A percentile compares a stretch with the other conserved stretches of the same genome.
Conservation (phyloP, 2,113 vertebrate species). For the Mellivora capensis region DNA sequence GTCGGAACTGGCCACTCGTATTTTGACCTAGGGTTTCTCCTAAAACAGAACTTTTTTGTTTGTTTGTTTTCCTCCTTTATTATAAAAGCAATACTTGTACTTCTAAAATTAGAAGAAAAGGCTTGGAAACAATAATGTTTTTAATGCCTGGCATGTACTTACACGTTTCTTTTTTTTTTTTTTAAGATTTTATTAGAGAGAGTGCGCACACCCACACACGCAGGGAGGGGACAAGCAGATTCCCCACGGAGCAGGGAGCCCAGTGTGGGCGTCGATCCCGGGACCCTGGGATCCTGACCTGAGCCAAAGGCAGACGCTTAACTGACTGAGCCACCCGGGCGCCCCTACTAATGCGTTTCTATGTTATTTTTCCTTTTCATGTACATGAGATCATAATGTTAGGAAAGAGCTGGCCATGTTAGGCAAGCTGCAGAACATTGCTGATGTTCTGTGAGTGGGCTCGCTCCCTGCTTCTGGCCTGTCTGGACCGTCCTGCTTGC, state of each 20-base stretch:
- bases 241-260: too few species aligned
- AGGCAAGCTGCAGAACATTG: accelerated
- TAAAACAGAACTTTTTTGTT: neutral
- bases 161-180: neutral
- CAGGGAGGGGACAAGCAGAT: neutral
- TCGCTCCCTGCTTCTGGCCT: neutral
- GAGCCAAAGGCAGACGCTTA: too few species aligned
- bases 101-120: neutral
- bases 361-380: neutral
- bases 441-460: neutral
- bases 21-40: neutral
- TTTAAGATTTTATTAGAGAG: neutral
- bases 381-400: neutral
- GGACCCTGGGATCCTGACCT: too few species aligned
- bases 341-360: neutral
- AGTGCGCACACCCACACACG: accelerated
- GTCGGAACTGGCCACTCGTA: neutral
- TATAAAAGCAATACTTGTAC: neutral
- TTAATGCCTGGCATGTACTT: neutral
- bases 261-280: too few species aligned
- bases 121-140: neutral
- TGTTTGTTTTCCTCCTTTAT: neutral
- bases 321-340: too few species aligned
- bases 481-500: neutral
- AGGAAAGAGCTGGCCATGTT: neutral